Evolutionary conservation across 2,113 vertebrate genomes (phyloP), one percentile per base, ranked within the genome.

Genomic region (Salvelinus alpinus): DNA sequence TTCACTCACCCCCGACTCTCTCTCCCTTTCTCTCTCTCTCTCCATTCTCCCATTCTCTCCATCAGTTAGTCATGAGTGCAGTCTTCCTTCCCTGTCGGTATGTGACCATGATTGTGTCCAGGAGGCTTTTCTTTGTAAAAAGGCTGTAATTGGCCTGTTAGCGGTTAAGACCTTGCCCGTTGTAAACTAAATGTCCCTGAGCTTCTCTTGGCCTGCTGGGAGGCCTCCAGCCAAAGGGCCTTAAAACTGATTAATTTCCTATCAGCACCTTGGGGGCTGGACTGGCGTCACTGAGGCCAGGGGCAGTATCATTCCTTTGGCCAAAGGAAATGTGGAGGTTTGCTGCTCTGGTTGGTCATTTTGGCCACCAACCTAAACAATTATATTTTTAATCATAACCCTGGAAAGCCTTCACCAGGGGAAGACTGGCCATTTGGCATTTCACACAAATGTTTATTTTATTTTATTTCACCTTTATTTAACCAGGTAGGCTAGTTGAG

Each of bases 351-450:
- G 67, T 70, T 71, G 24, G 24, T 24, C 24, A 24, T 24, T 24
- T 24, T 24, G 1, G 1, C 24, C 24, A 24, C 6, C 34, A 34
- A 34, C 34, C 6, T 80, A 83, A 89, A 82, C 83, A 83, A 78
- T 81, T 88, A 82, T 74, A 85, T 86, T 84, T 85, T 72, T 82
- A 76, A 86, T 82, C 84, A 79, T 76, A 71, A 48, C 73, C 81
- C 51, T 5, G 4, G 80, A 77, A 71, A 88, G 48, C 68, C 4
- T 85, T 89, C 80, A 81, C 72, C 67, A 34, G 38, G 38, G 8
- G 1, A 2, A 44, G 38, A 44, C 38, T 44, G 38, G 38, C 38
- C 9, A 44, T 44, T 44, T 34, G 34, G 6, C 34, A 34, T 34
- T 34, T 34, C 34, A 34, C 5, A 34, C 31, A 31, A 31, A 31